Conservation (phyloP, 2,113 vertebrate species). For the Synchiropus splendidus region DNA sequence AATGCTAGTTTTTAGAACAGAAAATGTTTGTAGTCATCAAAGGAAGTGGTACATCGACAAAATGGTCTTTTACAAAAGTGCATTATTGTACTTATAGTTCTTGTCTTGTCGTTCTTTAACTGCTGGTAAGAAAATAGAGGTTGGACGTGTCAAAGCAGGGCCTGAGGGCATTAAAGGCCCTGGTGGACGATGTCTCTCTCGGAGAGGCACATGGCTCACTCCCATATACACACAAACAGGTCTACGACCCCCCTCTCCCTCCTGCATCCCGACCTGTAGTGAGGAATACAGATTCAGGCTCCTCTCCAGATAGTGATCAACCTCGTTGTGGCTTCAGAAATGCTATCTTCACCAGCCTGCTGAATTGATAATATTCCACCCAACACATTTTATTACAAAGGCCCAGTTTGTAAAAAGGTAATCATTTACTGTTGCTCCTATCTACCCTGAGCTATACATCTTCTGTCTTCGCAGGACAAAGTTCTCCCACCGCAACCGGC, state of each 20-base stretch:
- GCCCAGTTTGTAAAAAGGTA: slow-evolving; percentile 85
- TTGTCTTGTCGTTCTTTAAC: no score
- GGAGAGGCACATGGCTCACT: slow-evolving; percentile 18
- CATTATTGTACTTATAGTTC: no score
- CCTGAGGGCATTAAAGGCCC: slow-evolving; percentile 50
- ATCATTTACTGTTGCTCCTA: slow-evolving; percentile 83
- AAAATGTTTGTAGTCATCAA: no score
- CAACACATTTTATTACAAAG: slow-evolving; percentile 87
- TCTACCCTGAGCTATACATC: slow-evolving; percentile 76
- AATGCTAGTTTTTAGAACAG: no score
- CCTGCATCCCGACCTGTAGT: no score
- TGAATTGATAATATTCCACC: slow-evolving; percentile 84
- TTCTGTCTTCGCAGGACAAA: slow-evolving; percentile 90
- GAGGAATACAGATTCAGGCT: slow-evolving; percentile 63
- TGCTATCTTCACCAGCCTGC: slow-evolving; percentile 85
- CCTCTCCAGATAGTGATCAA: slow-evolving; percentile 63
- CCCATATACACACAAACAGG: background rate
- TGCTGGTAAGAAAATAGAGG: slow-evolving; percentile 57
- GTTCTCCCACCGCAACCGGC: slow-evolving; percentile 72
- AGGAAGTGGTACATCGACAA: no score
- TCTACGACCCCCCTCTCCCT: slow-evolving; percentile 15
- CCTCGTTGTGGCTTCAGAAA: slow-evolving; percentile 55
- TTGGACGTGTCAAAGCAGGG: slow-evolving; percentile 47
- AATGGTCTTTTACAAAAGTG: no score
- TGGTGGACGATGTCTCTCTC: slow-evolving; percentile 59